Conservation (phyloP, 2,113 vertebrate genomes). For the Euleptes europaea region DNA sequence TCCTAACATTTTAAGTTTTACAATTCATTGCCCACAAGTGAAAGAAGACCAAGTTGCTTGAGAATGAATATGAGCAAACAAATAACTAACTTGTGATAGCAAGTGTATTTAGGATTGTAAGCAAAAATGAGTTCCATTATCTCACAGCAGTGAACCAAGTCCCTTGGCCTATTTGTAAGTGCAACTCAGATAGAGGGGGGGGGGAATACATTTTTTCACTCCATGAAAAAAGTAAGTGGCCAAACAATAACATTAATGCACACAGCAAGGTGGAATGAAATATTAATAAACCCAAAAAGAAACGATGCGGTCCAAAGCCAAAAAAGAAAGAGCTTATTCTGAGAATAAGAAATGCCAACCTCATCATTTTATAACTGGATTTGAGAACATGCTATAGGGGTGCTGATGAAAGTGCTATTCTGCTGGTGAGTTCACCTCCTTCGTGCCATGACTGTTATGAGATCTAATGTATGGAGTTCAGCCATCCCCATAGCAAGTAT, state of each 20-base stretch:
- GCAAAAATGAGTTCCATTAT: constrained; percentile 6
- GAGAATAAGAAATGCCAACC: constrained; percentile 50
- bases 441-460: background rate
- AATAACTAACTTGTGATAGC: background rate
- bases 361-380: constrained; percentile 35
- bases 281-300: constrained; percentile 64
- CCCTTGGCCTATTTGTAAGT: constrained; percentile 5
- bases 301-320: constrained; percentile 59
- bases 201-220: background rate
- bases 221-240: background rate
- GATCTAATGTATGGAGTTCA: no score
- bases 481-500: background rate
- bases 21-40: background rate
- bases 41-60: background rate
- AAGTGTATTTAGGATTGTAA: background rate
- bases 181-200: background rate
- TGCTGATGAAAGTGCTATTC: background rate
- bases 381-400: rapidly evolving
- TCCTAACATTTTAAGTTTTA: background rate
- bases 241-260: constrained; percentile 48
- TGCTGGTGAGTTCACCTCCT: background rate
- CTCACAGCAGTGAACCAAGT: background rate
- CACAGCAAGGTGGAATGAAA: constrained; percentile 58
- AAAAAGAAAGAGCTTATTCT: constrained; percentile 63
- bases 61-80: background rate